Evolutionary conservation across 2,113 vertebrate genomes (phyloP), one percentile per base, ranked within the genome.

Genomic region (Glaucidium brasilianum): DNA sequence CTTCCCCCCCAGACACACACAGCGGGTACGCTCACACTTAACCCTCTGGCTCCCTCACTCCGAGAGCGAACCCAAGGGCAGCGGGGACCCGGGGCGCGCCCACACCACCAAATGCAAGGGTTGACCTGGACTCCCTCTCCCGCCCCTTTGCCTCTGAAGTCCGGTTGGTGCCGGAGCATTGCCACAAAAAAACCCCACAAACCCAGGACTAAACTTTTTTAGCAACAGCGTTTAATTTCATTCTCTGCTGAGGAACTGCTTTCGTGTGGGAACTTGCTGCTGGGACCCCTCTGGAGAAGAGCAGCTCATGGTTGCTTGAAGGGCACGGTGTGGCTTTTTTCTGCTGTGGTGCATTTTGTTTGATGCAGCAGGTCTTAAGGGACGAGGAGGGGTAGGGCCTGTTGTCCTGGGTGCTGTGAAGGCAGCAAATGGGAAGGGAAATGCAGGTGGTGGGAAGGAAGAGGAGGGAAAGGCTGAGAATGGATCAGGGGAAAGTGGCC

Each of bases 271-370:
- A 84, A 35, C 35, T 49, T 34, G 50, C 45, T 66, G 41, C 45
- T 49, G 58, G 29, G 35, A 68, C 15, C 19, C 5, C 52, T 55
- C 37, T 8, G 26, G 25, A 9, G 14, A 8, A 9, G 14, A 8
- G 43, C 5, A 16, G 18, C 29, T 72, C 2, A 1, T 8, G 23
- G 34, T 22, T 0, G 2, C 64, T 13, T 34, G 25, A 35, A 23
- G 27, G 22, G 4, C 4, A 4, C 1, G 0, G 3, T 3, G 4
- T 14, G 16, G 8, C 6, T 66, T 79, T 29, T n/a, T 12, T 25
- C 14, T 19, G 13, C 67, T 56, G 25, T 1, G 1, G 32, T 27
- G n/a, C 11, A 7, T 76, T 78, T 34, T 1, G 3, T 15, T 25
- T 16, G 41, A 45, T 47, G 75, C 45, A n/a, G 50, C 49, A 39